A percentile compares a stretch with the other conserved stretches of the same genome.
These are phyloP conservation scores for Phalloptychus januarius DNA, from an alignment of 2,797 vertebrate genomes.

Conservation along the genomic window DNA sequence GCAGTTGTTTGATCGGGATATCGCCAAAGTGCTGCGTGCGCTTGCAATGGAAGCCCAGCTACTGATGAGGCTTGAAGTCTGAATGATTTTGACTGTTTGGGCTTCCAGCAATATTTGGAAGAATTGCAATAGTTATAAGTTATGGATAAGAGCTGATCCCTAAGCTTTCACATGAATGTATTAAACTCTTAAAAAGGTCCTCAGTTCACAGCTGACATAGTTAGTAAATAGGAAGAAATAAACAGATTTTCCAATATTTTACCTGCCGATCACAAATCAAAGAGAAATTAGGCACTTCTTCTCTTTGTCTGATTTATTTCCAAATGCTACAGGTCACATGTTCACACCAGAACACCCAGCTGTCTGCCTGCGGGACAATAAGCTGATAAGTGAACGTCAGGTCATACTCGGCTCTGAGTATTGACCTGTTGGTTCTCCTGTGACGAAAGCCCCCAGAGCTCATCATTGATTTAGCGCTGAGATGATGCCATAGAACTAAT, in stretches of 20 bases:
- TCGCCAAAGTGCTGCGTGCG: no score
- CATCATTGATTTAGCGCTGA: conserved; percentile 66
- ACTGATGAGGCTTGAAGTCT: neutral
- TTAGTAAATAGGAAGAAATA: neutral
- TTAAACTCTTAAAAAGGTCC: neutral
- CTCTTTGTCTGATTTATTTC: neutral
- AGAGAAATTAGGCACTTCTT: neutral
- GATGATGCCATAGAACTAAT: conserved; percentile 56
- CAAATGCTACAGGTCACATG: conserved; percentile 1
- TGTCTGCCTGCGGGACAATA: neutral
- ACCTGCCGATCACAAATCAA: neutral
- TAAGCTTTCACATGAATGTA: neutral
- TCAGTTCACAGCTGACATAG: neutral
- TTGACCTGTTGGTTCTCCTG: conserved; percentile 46
- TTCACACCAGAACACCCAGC: neutral
- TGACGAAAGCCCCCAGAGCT: conserved; percentile 39
- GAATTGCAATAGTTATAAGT: neutral
- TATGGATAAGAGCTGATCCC: neutral
- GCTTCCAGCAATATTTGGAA: neutral
- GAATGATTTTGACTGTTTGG: neutral
- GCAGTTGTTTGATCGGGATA: no score
- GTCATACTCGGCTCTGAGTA: conserved; percentile 23
- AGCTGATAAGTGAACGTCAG: conserved; percentile 14
- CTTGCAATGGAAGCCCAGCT: no score
- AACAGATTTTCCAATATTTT: neutral